Conservation (phyloP, 1,140 invertebrate species). For the Amphibalanus amphitrite region DNA sequence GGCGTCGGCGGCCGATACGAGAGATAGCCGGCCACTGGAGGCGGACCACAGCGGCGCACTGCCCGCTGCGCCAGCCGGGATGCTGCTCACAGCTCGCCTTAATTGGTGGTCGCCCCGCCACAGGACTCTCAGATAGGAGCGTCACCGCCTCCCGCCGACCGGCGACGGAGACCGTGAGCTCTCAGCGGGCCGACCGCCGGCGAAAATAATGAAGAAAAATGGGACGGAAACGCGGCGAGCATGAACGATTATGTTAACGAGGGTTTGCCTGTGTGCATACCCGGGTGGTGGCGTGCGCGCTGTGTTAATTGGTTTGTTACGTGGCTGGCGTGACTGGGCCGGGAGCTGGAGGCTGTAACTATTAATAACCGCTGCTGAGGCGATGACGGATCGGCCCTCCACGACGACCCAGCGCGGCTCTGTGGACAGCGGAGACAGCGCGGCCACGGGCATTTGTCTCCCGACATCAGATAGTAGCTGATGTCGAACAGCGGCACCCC, state of each 20-base stretch:
- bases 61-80: too few species aligned
- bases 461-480: too few species aligned
- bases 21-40: background rate
- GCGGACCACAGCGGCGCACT: background rate
- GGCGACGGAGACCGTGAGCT: background rate
- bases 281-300: background rate
- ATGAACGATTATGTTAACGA: background rate
- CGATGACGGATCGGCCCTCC: background rate
- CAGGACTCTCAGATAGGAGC: background rate
- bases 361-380: background rate
- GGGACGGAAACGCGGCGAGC: background rate
- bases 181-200: too few species aligned
- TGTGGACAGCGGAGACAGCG: too few species aligned
- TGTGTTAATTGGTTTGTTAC: background rate
- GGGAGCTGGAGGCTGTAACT: background rate
- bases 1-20: background rate
- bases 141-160: background rate
- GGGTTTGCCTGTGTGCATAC: background rate
- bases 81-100: background rate
- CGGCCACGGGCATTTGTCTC: too few species aligned
- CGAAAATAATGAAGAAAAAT: conserved; percentile 2
- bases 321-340: background rate
- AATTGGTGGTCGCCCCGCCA: background rate
- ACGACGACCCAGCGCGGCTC: too few species aligned
- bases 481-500: too few species aligned